Evolutionary conservation across 2,888 invertebrate species (phyloP).

Genomic region (Scrobipalpa atriplicella): DNA sequence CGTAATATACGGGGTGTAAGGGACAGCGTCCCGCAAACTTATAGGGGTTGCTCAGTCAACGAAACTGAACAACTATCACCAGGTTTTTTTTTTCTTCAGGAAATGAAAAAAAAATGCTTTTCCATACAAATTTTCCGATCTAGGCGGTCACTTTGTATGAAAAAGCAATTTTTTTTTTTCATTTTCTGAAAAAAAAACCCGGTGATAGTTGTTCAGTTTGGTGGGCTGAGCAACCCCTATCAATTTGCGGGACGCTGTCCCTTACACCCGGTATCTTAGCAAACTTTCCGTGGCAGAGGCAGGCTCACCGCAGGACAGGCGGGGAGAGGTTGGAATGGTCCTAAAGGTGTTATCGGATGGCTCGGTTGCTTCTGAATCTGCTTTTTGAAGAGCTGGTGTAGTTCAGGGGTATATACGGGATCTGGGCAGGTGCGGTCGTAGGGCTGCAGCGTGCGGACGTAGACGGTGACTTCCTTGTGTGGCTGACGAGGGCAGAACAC

Average conservation of each 20-base stretch:
- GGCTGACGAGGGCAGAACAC: conserved; percentile 79
- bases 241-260: too few species aligned
- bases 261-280: not conserved
- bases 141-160: too few species aligned
- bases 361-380: not conserved
- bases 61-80: too few species aligned
- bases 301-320: not conserved
- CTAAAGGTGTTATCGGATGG: not conserved
- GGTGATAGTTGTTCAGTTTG: too few species aligned
- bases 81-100: too few species aligned
- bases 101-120: too few species aligned
- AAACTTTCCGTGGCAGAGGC: not conserved
- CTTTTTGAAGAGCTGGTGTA: not conserved
- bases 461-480: conserved; percentile 69
- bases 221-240: not conserved
- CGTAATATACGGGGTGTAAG: too few species aligned
- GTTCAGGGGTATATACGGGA: not conserved
- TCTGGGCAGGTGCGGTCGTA: conserved; percentile 8
- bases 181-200: too few species aligned
- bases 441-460: conserved; percentile 57
- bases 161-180: too few species aligned
- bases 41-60: too few species aligned
- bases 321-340: not conserved
- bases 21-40: too few species aligned
- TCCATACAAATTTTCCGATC: too few species aligned